Percentiles rank a stretch among this genome's conserved stretches.
phyloP scores from a whole-genome alignment of 2,113 vertebrate species.

The Alces alces region DNA sequence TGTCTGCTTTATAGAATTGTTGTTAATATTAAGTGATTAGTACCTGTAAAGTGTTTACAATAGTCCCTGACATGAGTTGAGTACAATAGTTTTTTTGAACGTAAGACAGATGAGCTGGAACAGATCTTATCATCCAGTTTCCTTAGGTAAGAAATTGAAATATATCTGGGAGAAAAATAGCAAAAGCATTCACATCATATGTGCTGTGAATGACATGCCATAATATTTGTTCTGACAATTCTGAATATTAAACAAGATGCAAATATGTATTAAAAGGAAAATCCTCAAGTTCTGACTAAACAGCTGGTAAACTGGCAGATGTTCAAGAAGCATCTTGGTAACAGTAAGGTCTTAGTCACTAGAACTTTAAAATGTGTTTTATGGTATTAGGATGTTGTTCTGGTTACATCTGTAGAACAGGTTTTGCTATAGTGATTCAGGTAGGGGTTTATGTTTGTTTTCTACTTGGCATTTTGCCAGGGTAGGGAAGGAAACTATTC shows the following conservation, averaged over 20 bases:
- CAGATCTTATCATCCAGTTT: neutral
- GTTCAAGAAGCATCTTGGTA: conserved; percentile 21
- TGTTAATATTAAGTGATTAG: conserved; percentile 7
- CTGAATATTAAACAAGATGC: conserved; percentile 4
- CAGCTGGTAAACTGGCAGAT: conserved; percentile 2
- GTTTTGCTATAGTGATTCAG: neutral
- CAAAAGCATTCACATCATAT: neutral
- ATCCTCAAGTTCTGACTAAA: neutral
- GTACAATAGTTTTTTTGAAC: neutral
- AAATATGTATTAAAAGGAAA: conserved; percentile 21
- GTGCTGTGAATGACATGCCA: neutral
- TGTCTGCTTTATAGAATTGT: neutral
- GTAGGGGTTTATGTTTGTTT: neutral
- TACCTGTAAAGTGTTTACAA: neutral
- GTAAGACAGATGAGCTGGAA: neutral
- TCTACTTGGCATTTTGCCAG: conserved; percentile 21
- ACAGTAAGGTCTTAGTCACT: neutral
- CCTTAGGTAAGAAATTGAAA: neutral
- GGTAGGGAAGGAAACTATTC: neutral
- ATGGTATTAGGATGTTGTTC: neutral
- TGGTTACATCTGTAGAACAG: neutral
- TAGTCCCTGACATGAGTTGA: neutral
- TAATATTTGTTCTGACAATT: conserved; percentile 42
- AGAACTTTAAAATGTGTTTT: neutral
- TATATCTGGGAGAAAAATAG: neutral